Conservation (phyloP, 1,140 invertebrate species). For the Aphidius gifuensis region DNA sequence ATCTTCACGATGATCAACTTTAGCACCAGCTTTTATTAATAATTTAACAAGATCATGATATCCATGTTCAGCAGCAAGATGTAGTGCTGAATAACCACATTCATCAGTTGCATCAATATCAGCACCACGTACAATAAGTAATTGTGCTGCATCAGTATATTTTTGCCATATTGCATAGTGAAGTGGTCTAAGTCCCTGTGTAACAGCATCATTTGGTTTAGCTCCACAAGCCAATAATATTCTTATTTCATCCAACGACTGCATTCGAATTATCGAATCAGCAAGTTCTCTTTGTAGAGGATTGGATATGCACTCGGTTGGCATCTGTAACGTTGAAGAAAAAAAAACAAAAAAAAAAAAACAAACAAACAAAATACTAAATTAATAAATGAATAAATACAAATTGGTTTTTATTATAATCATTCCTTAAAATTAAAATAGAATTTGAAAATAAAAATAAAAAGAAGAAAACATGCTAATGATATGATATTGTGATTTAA, state of each 20-base stretch:
- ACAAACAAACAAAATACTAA: too few species aligned
- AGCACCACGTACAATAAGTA: conserved; percentile 73
- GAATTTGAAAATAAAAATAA: not conserved
- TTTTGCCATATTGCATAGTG: conserved; percentile 89
- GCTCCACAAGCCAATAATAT: conserved; percentile 82
- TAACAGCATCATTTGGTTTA: conserved; percentile 74
- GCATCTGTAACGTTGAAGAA: conserved; percentile 57
- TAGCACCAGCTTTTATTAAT: conserved; percentile 74
- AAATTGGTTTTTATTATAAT: too few species aligned
- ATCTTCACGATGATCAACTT: conserved; percentile 72
- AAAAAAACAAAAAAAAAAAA: not conserved
- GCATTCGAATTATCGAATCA: conserved; percentile 85
- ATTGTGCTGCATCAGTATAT: conserved; percentile 75
- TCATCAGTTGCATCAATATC: conserved; percentile 84
- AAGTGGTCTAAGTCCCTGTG: conserved; percentile 79
- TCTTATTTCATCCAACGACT: conserved; percentile 80
- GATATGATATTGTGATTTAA: not conserved
- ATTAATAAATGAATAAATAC: not conserved
- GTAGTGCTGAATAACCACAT: conserved; percentile 85
- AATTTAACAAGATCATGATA: conserved; percentile 71
- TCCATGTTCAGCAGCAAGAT: conserved; percentile 82
- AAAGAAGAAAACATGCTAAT: not conserved
- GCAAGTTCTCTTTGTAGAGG: conserved; percentile 82
- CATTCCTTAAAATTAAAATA: too few species aligned
- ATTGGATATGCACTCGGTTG: conserved; percentile 69